Percentiles rank a stretch among this genome's conserved stretches.
Conservation (phyloP, 1,140 invertebrate genomes). For the Scaptodrosophila lebanonensis region DNA sequence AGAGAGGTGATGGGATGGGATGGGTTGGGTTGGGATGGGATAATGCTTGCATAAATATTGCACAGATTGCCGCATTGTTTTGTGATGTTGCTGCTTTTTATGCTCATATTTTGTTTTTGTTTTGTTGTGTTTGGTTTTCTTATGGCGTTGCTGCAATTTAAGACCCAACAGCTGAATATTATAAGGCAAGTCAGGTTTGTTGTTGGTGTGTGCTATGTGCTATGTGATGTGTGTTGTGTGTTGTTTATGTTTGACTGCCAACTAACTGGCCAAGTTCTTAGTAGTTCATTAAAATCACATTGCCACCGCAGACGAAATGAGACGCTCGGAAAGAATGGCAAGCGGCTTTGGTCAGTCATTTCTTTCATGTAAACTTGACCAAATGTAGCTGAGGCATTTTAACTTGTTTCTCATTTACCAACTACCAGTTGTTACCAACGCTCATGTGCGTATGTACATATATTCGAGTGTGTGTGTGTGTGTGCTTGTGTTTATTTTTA, state of each 20-base stretch:
- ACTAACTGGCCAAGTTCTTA: slow-evolving; percentile 48
- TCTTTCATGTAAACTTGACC: slow-evolving; percentile 58
- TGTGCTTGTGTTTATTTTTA: slow-evolving; percentile 11
- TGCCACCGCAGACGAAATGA: slow-evolving; percentile 21
- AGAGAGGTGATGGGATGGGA: slow-evolving; percentile 6
- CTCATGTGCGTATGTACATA: neutral
- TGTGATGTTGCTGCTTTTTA: slow-evolving; percentile 20
- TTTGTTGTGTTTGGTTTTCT: slow-evolving; percentile 14
- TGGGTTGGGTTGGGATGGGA: slow-evolving; percentile 12
- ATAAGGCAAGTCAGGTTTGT: slow-evolving; percentile 44
- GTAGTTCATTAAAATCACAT: slow-evolving; percentile 71
- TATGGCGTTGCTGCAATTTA: slow-evolving; percentile 20
- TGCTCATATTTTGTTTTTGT: slow-evolving; percentile 8
- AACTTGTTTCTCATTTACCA: slow-evolving; percentile 67
- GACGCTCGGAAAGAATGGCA: too few relatives aligned
- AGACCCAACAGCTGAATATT: slow-evolving; percentile 47
- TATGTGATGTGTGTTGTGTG: slow-evolving; percentile 11
- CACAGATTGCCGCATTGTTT: slow-evolving; percentile 56
- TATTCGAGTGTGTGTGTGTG: slow-evolving; percentile 8
- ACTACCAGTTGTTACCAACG: slow-evolving; percentile 18
- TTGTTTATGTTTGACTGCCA: too few relatives aligned
- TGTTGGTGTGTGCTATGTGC: slow-evolving; percentile 41
- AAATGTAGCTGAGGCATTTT: slow-evolving; percentile 66
- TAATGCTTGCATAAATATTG: slow-evolving; percentile 68
- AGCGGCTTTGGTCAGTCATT: slow-evolving; percentile 27